Evolutionary conservation across 1,140 invertebrate genomes (phyloP).

Genomic region (Orchestia grillus): DNA sequence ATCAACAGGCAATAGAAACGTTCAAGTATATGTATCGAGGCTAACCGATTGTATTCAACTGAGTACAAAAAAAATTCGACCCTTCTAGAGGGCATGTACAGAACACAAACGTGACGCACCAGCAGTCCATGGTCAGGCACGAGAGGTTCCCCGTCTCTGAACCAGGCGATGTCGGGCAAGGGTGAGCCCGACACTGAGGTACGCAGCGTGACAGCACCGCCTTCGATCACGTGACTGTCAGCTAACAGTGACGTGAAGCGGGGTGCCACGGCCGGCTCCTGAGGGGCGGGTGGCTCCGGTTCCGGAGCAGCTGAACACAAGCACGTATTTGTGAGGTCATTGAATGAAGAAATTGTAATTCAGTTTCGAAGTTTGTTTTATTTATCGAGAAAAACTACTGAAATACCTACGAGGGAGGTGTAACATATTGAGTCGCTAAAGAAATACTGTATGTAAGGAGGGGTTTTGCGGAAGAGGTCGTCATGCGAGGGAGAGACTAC

Average conservation of each 20-base stretch:
- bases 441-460: neutral
- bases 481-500: neutral
- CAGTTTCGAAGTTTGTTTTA: neutral
- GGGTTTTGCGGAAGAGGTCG: neutral
- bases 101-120: constrained; percentile 20
- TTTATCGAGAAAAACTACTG: neutral
- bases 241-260: constrained; percentile 69
- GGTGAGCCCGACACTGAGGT: constrained; percentile 81
- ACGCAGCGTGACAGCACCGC: constrained; percentile 67
- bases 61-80: neutral
- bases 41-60: neutral
- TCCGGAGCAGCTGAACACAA: constrained; percentile 58
- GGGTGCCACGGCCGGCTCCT: constrained; percentile 65
- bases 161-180: constrained; percentile 80
- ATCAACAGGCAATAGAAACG: neutral
- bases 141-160: constrained; percentile 76
- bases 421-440: neutral
- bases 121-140: constrained; percentile 64
- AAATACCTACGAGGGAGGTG: neutral
- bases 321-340: neutral
- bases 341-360: neutral
- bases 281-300: constrained; percentile 57
- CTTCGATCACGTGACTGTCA: constrained; percentile 71
- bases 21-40: neutral
- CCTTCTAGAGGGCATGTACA: neutral